Evolutionary conservation across 1,140 invertebrate genomes (phyloP).

Genomic region (Cephus cinctus): DNA sequence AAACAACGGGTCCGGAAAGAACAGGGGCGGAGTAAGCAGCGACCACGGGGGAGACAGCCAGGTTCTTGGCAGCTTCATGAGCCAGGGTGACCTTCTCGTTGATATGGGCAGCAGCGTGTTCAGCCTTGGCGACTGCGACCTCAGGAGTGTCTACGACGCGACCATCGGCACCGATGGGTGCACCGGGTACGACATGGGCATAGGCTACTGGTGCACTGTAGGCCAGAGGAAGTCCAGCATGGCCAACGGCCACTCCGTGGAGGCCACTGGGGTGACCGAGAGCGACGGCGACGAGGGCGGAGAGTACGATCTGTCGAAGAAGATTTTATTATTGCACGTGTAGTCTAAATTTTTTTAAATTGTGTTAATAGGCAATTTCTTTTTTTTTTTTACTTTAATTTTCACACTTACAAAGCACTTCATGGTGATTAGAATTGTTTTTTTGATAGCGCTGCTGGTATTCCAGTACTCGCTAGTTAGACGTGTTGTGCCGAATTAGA

Average conservation of each 20-base stretch:
- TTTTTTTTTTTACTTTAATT: constrained; percentile 3
- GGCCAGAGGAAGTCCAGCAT: constrained; percentile 12
- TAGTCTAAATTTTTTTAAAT: background rate
- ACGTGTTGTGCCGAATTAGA: constrained; percentile 14
- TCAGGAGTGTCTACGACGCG: constrained; percentile 40
- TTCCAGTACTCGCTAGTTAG: constrained; percentile 35
- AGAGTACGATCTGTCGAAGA: constrained; percentile 34
- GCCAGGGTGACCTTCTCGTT: constrained; percentile 18
- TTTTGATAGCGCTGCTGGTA: constrained; percentile 31
- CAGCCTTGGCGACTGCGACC: constrained; percentile 39
- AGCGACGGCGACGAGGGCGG: constrained; percentile 27
- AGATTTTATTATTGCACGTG: constrained; percentile 2
- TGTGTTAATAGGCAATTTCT: constrained; percentile 3
- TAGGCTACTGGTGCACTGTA: constrained; percentile 12
- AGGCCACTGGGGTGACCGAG: constrained; percentile 25
- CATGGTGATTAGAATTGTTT: constrained; percentile 28
- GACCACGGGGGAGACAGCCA: background rate
- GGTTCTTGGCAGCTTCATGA: background rate
- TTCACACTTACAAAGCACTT: constrained; percentile 29
- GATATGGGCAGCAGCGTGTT: constrained; percentile 37
- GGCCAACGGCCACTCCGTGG: constrained; percentile 1
- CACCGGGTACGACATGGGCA: constrained; percentile 24
- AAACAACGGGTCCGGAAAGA: too few species aligned
- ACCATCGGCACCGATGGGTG: constrained; percentile 33
- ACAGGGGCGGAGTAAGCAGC: background rate